Conservation (phyloP, 92 coral and sea anemone species). For the Actinostola sp. region DNA sequence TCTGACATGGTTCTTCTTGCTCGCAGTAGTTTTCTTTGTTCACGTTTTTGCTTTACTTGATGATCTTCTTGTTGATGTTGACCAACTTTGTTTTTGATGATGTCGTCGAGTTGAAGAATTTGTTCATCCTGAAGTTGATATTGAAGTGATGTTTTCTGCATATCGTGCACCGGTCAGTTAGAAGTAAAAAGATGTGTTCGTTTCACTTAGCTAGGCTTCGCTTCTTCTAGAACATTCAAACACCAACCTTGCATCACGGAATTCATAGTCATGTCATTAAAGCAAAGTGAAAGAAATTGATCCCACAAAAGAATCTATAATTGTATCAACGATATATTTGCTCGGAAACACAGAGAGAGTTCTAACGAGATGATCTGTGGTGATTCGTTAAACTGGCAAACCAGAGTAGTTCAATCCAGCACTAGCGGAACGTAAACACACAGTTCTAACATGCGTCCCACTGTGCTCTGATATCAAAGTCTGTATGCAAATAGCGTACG, state of each 20-base stretch:
- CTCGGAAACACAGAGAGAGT: too few species aligned
- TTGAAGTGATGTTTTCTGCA: conserved; percentile 2
- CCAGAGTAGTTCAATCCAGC: background rate
- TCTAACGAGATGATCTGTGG: too few species aligned
- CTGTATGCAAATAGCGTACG: conserved; percentile 20
- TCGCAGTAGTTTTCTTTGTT: background rate
- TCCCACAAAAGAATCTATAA: too few species aligned
- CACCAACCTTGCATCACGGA: too few species aligned
- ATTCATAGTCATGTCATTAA: too few species aligned
- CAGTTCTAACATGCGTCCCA: background rate
- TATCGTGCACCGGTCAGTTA: background rate
- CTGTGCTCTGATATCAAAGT: background rate
- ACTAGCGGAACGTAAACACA: background rate
- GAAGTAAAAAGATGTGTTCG: too few species aligned
- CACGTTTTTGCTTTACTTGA: background rate
- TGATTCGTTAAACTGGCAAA: too few species aligned
- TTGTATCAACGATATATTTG: too few species aligned
- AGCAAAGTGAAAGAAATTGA: too few species aligned
- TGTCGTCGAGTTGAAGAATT: background rate
- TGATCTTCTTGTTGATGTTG: background rate
- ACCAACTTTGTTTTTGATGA: background rate
- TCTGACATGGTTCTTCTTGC: conserved; percentile 21
- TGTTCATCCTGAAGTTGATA: background rate
- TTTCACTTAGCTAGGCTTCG: too few species aligned
- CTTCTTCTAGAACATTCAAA: too few species aligned